Evolutionary conservation across 1,140 invertebrate species (phyloP), one percentile per base, ranked within the genome.

Genomic region (Trichonephila clavipes): DNA sequence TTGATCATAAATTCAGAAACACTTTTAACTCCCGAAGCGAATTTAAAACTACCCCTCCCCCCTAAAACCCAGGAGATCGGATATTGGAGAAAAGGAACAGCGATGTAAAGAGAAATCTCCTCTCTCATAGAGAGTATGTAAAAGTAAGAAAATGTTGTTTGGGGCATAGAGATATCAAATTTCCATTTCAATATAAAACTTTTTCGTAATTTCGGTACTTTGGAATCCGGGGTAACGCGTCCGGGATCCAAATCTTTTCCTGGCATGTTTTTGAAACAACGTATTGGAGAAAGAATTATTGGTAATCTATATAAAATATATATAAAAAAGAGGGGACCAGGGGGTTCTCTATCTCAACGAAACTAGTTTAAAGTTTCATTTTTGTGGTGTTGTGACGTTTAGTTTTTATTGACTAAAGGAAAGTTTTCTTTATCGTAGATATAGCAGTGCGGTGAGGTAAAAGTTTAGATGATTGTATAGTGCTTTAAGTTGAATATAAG

Each of bases 111-210:
- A 51, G n/a, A n/a, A 81, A 34, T 28, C 10, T 7, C n/a, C 14
- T 28, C 10, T 28, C 28, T 28, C 3, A 18, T 24, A 12, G 28
- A 14, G 28, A 24, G 69, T 4, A 77, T 2, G 28, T 28, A 34
- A 82, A 81, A 83, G 81, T 6, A 59, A 83, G 44, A 51, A 83
- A 59, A 51, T 19, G 24, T 58, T 58, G 81, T 51, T 21, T 28
- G 8, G 77, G 7, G 14, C 28, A 28, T 28, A 51, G 8, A 8
- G 81, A 83, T 83, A 83, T 83, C 81, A 83, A 83, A 83, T 83
- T 83, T 83, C 81, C 40, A 83, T 83, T 83, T 83, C 81, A 83
- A 83, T 83, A 83, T 83, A 19, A 58, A 58, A 83, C 81, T 83
- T 83, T 77, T 59, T 59, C 40, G 81, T 83, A 83, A 83, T 83